These are phyloP conservation scores for Chymomyza fuscimana DNA, from an alignment of 2,888 invertebrate species.

Conservation along the genomic window DNA sequence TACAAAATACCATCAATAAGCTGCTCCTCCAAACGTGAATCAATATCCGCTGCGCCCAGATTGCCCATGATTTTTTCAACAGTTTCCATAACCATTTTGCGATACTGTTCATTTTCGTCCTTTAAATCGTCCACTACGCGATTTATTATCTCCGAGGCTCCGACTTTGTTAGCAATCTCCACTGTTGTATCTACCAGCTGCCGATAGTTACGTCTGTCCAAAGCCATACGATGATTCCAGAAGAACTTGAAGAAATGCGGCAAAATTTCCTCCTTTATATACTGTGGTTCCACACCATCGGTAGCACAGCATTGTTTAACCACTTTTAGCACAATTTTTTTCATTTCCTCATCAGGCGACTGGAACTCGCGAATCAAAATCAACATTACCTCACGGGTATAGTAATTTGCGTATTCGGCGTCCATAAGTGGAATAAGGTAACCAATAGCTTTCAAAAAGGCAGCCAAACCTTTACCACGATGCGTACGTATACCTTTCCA, in stretches of 20 bases:
- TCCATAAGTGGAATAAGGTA: slow-evolving; percentile 99
- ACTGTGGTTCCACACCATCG: slow-evolving; percentile 99
- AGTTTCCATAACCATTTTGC: slow-evolving; percentile 99
- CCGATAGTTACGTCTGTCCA: slow-evolving; percentile 97
- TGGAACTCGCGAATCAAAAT: slow-evolving; percentile 99
- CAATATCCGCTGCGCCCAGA: slow-evolving; percentile 98
- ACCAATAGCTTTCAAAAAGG: slow-evolving; percentile 99
- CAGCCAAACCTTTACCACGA: slow-evolving; percentile 95
- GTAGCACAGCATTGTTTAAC: slow-evolving; percentile 99
- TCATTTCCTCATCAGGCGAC: slow-evolving; percentile 99
- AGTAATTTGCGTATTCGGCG: slow-evolving; percentile 99
- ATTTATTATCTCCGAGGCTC: slow-evolving; percentile 99
- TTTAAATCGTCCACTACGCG: slow-evolving; percentile 99
- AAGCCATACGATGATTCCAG: slow-evolving; percentile 99
- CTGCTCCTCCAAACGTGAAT: slow-evolving; percentile 98
- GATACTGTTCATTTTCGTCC: slow-evolving; percentile 99
- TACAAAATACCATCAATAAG: slow-evolving; percentile 99
- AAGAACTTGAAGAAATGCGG: slow-evolving; percentile 99
- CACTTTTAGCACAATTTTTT: slow-evolving; percentile 99
- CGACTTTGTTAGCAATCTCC: slow-evolving; percentile 99
- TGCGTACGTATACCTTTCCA: slow-evolving; percentile 99
- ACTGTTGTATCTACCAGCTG: slow-evolving; percentile 99
- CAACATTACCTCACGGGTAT: slow-evolving; percentile 95
- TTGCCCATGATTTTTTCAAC: slow-evolving; percentile 99
- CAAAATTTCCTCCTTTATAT: slow-evolving; percentile 99